phyloP scores from a whole-genome alignment of 2,888 invertebrate species.

The Plagodis dolabraria region DNA sequence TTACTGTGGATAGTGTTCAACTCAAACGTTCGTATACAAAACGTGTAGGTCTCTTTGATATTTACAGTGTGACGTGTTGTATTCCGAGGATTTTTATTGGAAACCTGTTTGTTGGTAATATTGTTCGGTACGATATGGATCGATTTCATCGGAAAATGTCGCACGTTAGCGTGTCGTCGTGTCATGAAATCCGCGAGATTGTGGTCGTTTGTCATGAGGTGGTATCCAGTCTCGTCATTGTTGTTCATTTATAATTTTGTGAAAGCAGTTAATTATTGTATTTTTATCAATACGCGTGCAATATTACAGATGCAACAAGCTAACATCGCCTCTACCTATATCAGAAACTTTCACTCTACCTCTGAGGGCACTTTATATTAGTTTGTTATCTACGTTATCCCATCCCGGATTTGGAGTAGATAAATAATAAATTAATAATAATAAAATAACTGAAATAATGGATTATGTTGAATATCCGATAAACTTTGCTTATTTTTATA shows the following conservation, averaged over 20 bases:
- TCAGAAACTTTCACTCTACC: constrained; percentile 72
- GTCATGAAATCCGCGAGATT: constrained; percentile 38
- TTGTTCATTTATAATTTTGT: constrained; percentile 52
- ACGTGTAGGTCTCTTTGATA: constrained; percentile 40
- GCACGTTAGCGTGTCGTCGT: constrained; percentile 34
- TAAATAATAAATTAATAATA: constrained; percentile 35
- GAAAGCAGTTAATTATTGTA: constrained; percentile 69
- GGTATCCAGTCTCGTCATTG: constrained; percentile 20
- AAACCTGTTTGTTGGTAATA: constrained; percentile 8
- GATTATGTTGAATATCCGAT: background rate
- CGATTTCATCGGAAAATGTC: constrained; percentile 10
- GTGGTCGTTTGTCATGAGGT: constrained; percentile 37
- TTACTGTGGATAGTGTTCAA: constrained; percentile 68
- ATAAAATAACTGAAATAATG: constrained; percentile 1
- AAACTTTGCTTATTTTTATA: constrained; percentile 9
- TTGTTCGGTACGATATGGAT: constrained; percentile 6
- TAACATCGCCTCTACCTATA: constrained; percentile 41
- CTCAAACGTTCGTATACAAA: constrained; percentile 47
- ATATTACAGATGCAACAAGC: constrained; percentile 62
- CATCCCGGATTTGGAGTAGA: constrained; percentile 66
- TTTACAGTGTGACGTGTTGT: constrained; percentile 32
- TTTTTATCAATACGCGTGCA: constrained; percentile 55
- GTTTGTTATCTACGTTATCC: constrained; percentile 65
- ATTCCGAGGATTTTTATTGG: constrained; percentile 10
- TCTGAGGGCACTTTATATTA: constrained; percentile 55